Evolutionary conservation across 2,888 invertebrate species (phyloP).

Genomic region (Heliconius erato): DNA sequence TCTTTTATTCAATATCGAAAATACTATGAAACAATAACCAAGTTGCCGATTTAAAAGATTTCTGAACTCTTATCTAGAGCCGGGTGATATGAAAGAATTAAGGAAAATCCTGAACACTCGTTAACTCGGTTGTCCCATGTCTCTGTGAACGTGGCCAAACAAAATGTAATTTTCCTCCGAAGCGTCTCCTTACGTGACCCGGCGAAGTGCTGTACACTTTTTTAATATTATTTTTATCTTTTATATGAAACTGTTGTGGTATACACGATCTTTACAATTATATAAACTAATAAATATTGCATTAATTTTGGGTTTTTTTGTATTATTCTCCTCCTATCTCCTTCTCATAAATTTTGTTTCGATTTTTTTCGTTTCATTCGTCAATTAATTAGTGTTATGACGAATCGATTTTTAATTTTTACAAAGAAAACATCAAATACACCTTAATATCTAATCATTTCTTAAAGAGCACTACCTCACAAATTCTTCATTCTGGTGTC

Average conservation of each 20-base stretch:
- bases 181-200: constrained; percentile 84
- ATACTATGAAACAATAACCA: constrained; percentile 53
- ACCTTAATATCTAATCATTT: too few species aligned
- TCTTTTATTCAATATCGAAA: constrained; percentile 51
- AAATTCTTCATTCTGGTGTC: too few species aligned
- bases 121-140: constrained; percentile 83
- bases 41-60: constrained; percentile 56
- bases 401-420: too few species aligned
- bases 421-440: too few species aligned
- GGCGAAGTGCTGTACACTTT: constrained; percentile 76
- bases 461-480: too few species aligned
- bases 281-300: not conserved
- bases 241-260: constrained; percentile 76
- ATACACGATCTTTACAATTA: constrained; percentile 63
- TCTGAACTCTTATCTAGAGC: constrained; percentile 58
- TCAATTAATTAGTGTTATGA: too few species aligned
- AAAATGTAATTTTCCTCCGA: constrained; percentile 84
- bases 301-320: too few species aligned
- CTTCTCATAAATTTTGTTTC: too few species aligned
- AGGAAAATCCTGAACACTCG: constrained; percentile 80
- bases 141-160: constrained; percentile 80
- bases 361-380: too few species aligned
- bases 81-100: constrained; percentile 78
- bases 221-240: constrained; percentile 83
- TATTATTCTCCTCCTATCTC: too few species aligned